Evolutionary conservation across 2,888 invertebrate genomes (phyloP).

Genomic region (Poecilobothrus nobilitatus): DNA sequence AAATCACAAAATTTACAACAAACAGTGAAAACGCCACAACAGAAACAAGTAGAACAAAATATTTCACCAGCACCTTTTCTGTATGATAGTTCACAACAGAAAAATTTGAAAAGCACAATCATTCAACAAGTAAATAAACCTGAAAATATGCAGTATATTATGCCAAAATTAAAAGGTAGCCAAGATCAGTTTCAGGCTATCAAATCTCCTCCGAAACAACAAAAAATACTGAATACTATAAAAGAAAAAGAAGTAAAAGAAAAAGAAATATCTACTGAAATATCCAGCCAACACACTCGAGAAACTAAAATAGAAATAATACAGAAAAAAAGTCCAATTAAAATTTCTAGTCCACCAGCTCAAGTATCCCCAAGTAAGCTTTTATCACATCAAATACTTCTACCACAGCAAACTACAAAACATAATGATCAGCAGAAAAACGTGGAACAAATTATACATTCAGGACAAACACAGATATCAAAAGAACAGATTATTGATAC

Average conservation of each 20-base stretch:
- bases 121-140: not conserved
- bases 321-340: too few relatives aligned
- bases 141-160: not conserved
- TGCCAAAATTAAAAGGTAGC: not conserved
- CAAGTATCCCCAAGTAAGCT: not conserved
- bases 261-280: not conserved
- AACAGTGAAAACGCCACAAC: not conserved
- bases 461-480: too few relatives aligned
- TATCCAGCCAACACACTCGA: not conserved
- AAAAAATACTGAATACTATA: not conserved
- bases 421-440: too few relatives aligned
- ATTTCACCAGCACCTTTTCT: not conserved
- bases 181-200: not conserved
- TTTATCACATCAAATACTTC: too few relatives aligned
- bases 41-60: not conserved
- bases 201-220: not conserved
- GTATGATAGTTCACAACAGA: not conserved
- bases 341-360: too few relatives aligned
- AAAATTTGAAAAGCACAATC: too few relatives aligned
- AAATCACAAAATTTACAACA: too few relatives aligned
- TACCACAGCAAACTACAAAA: too few relatives aligned
- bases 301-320: not conserved
- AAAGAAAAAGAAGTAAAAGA: not conserved
- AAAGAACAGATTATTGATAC: too few relatives aligned
- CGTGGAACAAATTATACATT: too few relatives aligned